Base-by-base conservation (phyloP, 2,113 vertebrate genomes). In the Merops nubicus region DNA sequence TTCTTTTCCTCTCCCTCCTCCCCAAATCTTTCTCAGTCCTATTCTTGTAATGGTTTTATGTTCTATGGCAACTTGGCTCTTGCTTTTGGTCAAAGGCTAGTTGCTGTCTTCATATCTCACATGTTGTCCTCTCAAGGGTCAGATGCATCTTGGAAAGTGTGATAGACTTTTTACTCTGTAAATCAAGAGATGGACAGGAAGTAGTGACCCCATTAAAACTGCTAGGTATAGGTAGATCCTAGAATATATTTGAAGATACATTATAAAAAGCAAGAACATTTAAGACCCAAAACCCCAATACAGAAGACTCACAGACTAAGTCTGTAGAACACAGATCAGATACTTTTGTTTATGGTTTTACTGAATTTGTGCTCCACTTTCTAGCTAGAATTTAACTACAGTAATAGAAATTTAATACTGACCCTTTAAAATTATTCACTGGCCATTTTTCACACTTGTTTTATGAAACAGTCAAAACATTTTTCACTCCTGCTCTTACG, bases 401-500 rank as follows among this genome's bases (percentile, higher is more conserved):
- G 51, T 63, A 93, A 84, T 56, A 40, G 29, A 64, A 77, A 82
- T 91, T 78, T 91, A 68, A 87, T 68, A 89, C 21, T 72, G 68
- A 94, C 56, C 79, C 75, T 84, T 94, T 86, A 74, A 84, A 96
- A 85, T 89, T 25, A 87, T 96, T 94, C 63, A 78, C 51, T 91
- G 84, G 40, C 48, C 69, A 87, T 64, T 95, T 97, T 97, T 96
- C 80, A 91, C 87, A 85, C 91, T 87, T 91, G 42, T 56, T 95
- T 92, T 75, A 78, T 75, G 62, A 95, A 96, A 67, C 40, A 95
- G 89, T 96, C 93, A 96, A 96, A 97, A 96, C 36, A 95, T 96
- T 94, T 91, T 91, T 89, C 80, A 64, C 16, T 95, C 9, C 18
- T 96, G 47, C 51, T 92, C 40, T 82, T 81, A 85, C 87, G 65